phyloP scores from a whole-genome alignment of 64 coral and sea anemone genomes.

The Montipora foliosa region DNA sequence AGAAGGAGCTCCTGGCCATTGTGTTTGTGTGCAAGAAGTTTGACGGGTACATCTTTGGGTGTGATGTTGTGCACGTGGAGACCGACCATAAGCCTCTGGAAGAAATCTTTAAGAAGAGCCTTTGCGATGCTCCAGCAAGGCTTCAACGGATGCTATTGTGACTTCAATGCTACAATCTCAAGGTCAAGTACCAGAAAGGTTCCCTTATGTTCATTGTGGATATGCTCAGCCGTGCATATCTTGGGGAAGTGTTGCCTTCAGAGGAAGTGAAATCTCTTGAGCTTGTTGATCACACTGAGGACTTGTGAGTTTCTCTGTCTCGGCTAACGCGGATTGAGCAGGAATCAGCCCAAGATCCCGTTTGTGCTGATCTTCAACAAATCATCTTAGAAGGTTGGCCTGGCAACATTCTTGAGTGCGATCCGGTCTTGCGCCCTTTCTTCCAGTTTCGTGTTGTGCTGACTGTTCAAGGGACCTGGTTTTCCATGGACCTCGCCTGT shows the following conservation, averaged over 20 bases:
- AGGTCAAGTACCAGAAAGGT: slow-evolving; percentile 1
- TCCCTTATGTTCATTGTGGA: not conserved
- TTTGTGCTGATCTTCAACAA: slow-evolving; percentile 8
- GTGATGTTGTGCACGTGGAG: not conserved
- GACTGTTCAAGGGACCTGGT: slow-evolving; percentile 20
- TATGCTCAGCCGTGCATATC: not conserved
- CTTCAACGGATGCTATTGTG: slow-evolving; percentile 6
- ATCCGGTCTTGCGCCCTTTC: slow-evolving; percentile 6
- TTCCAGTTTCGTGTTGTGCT: slow-evolving; percentile 20
- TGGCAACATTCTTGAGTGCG: not conserved
- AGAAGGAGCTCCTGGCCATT: slow-evolving; percentile 39
- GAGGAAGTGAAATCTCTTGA: not conserved
- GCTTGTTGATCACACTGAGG: not conserved
- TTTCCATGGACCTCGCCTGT: not conserved
- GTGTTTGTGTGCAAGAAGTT: slow-evolving; percentile 15
- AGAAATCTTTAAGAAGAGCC: not conserved
- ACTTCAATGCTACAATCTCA: slow-evolving; percentile 3
- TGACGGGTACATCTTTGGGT: slow-evolving; percentile 10
- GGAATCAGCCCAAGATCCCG: slow-evolving; percentile 1
- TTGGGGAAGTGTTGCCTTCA: not conserved
- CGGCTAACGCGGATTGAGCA: not conserved
- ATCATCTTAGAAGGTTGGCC: not conserved
- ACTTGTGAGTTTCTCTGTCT: not conserved
- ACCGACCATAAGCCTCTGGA: slow-evolving; percentile 26
- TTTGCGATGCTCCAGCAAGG: not conserved